Evolutionary conservation across 2,888 invertebrate species (phyloP).

Genomic region (Spodoptera exigua): DNA sequence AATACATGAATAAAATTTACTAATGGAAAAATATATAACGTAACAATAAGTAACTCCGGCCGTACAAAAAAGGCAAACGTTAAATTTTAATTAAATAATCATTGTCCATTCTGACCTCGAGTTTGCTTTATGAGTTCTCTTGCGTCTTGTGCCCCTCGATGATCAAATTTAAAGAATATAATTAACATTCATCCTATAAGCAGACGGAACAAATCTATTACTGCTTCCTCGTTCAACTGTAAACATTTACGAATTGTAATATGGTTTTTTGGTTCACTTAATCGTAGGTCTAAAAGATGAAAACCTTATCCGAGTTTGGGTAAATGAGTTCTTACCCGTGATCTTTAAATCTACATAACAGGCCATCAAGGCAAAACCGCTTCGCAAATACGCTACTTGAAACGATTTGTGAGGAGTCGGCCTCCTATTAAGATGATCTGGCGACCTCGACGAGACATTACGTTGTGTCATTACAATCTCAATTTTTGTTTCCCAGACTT

Average conservation of each 20-base stretch:
- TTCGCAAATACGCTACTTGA: conserved; percentile 47
- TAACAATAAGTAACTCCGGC: conserved; percentile 22
- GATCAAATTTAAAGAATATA: conserved; percentile 62
- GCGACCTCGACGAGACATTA: conserved; percentile 51
- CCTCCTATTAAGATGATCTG: conserved; percentile 58
- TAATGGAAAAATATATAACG: conserved; percentile 3
- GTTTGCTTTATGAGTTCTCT: conserved; percentile 56
- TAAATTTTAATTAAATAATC: conserved; percentile 60
- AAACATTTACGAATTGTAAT: conserved; percentile 28
- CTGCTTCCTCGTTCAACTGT: conserved; percentile 31
- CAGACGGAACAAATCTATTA: conserved; percentile 36
- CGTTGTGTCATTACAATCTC: conserved; percentile 51
- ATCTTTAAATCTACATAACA: conserved; percentile 32
- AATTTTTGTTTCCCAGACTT: conserved; percentile 51
- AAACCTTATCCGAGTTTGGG: conserved; percentile 11
- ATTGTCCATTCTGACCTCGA: conserved; percentile 59
- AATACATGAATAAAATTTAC: conserved; percentile 15
- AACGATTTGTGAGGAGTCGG: conserved; percentile 46
- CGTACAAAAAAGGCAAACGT: conserved; percentile 47
- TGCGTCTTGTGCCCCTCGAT: conserved; percentile 56
- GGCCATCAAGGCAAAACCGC: conserved; percentile 40
- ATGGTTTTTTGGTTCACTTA: conserved; percentile 1
- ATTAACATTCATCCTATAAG: conserved; percentile 57
- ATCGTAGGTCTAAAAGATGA: conserved; percentile 7
- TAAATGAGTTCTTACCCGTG: conserved; percentile 32